phyloP scores from a whole-genome alignment of 2,113 vertebrate species.

The Columbina picui region DNA sequence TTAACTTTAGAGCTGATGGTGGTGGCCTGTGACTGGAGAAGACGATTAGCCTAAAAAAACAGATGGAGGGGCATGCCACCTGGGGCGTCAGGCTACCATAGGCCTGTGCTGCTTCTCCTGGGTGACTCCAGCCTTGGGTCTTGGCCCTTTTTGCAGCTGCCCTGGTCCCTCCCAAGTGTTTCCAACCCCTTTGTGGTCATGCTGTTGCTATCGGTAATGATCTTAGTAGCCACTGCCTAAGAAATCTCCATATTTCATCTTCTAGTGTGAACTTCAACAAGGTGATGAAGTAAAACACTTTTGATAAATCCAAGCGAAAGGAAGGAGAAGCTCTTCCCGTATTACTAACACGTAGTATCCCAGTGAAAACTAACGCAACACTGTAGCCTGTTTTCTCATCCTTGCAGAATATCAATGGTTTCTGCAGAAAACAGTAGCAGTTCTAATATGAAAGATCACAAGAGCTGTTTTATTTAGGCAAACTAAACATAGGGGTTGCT shows the following conservation, averaged over 20 bases:
- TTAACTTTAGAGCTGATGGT: not conserved
- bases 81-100: not conserved
- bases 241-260: not conserved
- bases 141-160: not conserved
- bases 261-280: too few relatives aligned
- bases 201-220: not conserved
- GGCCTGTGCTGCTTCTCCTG: not conserved
- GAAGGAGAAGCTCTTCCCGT: not conserved
- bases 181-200: too few relatives aligned
- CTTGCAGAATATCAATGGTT: not conserved
- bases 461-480: not conserved
- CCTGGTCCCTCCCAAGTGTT: not conserved
- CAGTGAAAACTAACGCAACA: not conserved
- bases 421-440: not conserved
- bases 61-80: too few relatives aligned
- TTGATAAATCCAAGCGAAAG: not conserved
- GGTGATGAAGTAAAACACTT: not conserved
- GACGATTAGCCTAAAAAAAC: not conserved
- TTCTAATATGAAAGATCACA: not conserved
- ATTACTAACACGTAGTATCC: fast-evolving
- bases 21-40: not conserved
- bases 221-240: fast-evolving
- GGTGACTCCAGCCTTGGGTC: fast-evolving
- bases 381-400: not conserved
- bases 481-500: not conserved